Percentiles rank a stretch among this genome's conserved stretches.
phyloP scores from a whole-genome alignment of 2,113 vertebrate species.

The Charina bottae region DNA sequence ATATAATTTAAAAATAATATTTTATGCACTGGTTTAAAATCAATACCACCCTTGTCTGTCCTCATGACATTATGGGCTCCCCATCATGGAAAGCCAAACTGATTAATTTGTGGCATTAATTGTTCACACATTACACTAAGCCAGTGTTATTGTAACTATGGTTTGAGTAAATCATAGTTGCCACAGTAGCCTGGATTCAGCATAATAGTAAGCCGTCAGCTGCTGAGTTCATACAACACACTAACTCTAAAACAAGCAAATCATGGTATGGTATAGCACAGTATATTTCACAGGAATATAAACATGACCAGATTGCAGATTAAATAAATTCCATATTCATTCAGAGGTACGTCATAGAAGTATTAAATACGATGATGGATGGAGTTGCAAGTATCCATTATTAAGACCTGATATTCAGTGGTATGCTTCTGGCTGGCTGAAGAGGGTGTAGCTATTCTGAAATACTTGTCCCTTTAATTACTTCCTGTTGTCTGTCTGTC shows the following conservation, averaged over 20 bases:
- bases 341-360: background rate
- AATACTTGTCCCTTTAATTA: background rate
- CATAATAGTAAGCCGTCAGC: background rate
- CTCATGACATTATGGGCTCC: background rate
- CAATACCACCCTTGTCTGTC: background rate
- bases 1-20: background rate
- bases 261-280: background rate
- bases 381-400: background rate
- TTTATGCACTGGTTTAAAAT: background rate
- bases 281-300: background rate
- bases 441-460: background rate
- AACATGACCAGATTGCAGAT: background rate
- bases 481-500: background rate
- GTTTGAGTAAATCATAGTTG: background rate
- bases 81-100: background rate
- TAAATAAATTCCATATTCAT: background rate
- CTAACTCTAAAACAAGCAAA: background rate
- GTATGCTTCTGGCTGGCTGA: background rate
- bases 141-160: background rate
- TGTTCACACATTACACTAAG: background rate
- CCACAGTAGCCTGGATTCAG: background rate
- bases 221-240: background rate
- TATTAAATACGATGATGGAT: background rate
- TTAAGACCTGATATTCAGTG: background rate
- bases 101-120: background rate